Evolutionary conservation across 1,140 invertebrate genomes (phyloP), one percentile per base, ranked within the genome.

Genomic region (Pentalonia nigronervosa): DNA sequence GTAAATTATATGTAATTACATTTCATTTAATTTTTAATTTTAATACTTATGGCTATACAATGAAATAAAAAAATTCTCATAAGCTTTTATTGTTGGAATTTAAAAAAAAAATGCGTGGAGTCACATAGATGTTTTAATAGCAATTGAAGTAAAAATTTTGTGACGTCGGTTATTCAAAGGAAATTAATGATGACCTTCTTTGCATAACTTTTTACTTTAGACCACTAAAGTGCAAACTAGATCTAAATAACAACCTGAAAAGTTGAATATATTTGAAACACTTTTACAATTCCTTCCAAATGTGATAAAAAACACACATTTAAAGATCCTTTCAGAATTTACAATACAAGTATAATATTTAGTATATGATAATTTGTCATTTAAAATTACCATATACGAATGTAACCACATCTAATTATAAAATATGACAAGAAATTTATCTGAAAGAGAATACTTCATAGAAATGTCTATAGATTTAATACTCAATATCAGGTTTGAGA

Each of bases 381-480:
- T 67, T n/a, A 67, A 67, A n/a, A n/a, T 2, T 11, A 67, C 30
- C 14, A 14, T 67, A 67, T 67, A 76, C 6, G 7, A 76, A 17
- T 76, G n/a, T n/a, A n/a, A 76, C 30, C 3, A n/a, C 30, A 17
- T 17, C 11, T 0, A 17, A 14, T 67, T 17, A n/a, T 17, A 76
- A n/a, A 30, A n/a, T 76, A 17, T 76, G 30, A 76, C 23, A 17
- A 7, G n/a, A 14, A 76, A 76, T 17, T 14, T 6, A 76, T 76
- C 4, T 17, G 6, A 76, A 14, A n/a, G n/a, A n/a, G 6, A 76
- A 76, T 76, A 76, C 1, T 17, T 76, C n/a, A 76, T 6, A 17
- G 14, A 0, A 14, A 76, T 23, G 11, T 30, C 0, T 7, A 7
- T 4, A n/a, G 1, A 34, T n/a, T n/a, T 6, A 17, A 76, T n/a